Percentiles rank a stretch among this genome's conserved stretches.
Evolutionary conservation across 2,797 vertebrate species (phyloP).

Genomic region (Psittacula derbiana): DNA sequence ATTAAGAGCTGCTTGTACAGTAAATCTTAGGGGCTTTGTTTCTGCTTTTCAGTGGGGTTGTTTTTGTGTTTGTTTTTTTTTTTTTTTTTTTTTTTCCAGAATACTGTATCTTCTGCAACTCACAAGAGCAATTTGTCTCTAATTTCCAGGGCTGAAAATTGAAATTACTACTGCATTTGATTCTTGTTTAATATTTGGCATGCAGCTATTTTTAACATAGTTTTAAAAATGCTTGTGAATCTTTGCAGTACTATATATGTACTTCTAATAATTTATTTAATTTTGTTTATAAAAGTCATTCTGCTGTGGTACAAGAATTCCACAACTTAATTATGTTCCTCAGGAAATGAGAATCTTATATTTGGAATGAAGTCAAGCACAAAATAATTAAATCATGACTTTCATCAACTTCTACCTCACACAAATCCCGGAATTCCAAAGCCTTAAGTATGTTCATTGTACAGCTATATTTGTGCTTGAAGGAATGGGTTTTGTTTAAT

Average conservation of each 20-base stretch:
- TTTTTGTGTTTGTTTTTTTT: too few relatives aligned
- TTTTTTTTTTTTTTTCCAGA: not conserved
- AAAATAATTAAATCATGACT: not conserved
- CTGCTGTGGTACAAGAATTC: not conserved
- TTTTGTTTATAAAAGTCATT: slow-evolving; percentile 10
- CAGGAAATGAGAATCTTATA: not conserved
- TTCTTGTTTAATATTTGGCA: not conserved
- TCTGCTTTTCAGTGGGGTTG: not conserved
- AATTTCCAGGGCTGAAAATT: not conserved
- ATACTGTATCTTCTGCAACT: not conserved
- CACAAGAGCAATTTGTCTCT: not conserved
- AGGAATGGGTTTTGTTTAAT: not conserved
- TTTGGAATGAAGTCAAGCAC: not conserved
- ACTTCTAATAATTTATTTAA: not conserved
- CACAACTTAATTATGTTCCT: slow-evolving; percentile 18
- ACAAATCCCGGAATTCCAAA: not conserved
- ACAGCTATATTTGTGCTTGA: not conserved
- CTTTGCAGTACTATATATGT: not conserved
- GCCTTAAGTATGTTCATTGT: not conserved
- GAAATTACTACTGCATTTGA: not conserved
- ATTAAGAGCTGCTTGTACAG: not conserved
- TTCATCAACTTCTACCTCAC: not conserved
- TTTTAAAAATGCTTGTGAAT: not conserved
- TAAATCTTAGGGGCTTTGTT: not conserved
- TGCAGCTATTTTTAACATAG: not conserved